Percentiles rank a stretch among this genome's conserved stretches.
These are phyloP conservation scores for Uromys caudimaculatus DNA, from an alignment of 2,797 vertebrate species.

Conservation along the genomic window DNA sequence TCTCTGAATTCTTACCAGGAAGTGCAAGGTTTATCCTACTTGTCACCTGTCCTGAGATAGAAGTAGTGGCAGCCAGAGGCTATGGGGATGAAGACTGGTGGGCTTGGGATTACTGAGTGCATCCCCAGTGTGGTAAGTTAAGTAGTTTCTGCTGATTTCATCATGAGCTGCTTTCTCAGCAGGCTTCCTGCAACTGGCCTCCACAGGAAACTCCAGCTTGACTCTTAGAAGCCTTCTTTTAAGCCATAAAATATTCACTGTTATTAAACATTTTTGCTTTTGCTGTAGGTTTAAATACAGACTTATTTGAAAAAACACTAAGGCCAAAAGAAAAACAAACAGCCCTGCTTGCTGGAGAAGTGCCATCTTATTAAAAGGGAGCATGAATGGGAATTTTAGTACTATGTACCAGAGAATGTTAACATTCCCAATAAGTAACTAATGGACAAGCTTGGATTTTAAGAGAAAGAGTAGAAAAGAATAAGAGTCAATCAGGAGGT, in stretches of 20 bases:
- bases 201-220: constrained; percentile 63
- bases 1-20: not conserved
- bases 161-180: constrained; percentile 44
- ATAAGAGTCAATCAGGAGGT: not conserved
- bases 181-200: constrained; percentile 49
- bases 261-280: constrained; percentile 57
- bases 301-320: constrained; percentile 25
- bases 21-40: not conserved
- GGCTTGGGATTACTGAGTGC: constrained; percentile 50
- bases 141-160: constrained; percentile 44
- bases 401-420: not conserved
- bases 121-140: constrained; percentile 41
- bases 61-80: not conserved
- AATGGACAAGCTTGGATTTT: not conserved
- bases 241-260: constrained; percentile 38
- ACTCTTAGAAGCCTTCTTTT: constrained; percentile 68
- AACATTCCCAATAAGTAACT: not conserved
- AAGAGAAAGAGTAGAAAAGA: not conserved
- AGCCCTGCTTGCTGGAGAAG: not conserved
- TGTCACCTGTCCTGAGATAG: not conserved
- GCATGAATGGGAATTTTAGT: constrained; percentile 14
- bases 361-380: constrained; percentile 16
- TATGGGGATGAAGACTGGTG: not conserved
- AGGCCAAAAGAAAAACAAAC: constrained; percentile 50
- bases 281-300: constrained; percentile 54